phyloP scores from a whole-genome alignment of 2,888 invertebrate genomes.

The Melikaiella ostensackeni region DNA sequence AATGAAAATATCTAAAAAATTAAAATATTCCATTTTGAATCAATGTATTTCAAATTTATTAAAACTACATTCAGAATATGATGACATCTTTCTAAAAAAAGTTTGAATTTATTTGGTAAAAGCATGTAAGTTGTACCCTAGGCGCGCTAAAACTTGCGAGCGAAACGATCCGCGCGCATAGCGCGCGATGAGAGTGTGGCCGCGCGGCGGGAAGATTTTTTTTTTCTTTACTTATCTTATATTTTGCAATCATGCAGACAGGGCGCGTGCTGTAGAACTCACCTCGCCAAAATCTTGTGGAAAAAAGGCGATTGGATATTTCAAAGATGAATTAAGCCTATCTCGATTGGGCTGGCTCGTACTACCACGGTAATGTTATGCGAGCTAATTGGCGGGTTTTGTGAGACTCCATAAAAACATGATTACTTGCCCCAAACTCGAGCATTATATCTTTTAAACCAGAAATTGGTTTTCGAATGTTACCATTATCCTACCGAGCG shows the following conservation, averaged over 20 bases:
- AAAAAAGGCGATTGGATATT: conserved; percentile 60
- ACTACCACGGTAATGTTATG: conserved; percentile 71
- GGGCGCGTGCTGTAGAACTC: neutral
- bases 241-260: conserved; percentile 15
- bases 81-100: no score
- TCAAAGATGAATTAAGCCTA: conserved; percentile 63
- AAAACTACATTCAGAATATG: no score
- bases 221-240: conserved; percentile 13
- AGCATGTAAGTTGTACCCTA: no score
- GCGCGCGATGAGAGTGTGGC: no score
- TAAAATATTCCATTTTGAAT: no score
- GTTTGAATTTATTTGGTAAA: no score
- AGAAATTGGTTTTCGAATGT: neutral
- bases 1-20: no score
- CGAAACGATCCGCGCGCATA: no score
- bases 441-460: conserved; percentile 54
- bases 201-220: no score
- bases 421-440: conserved; percentile 63
- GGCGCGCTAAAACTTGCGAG: no score
- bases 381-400: conserved; percentile 72
- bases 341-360: conserved; percentile 59
- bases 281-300: conserved; percentile 25
- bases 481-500: neutral
- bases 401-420: conserved; percentile 68
- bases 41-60: no score